Conservation (phyloP, 1,140 invertebrate species). For the Drosophila subobscura region DNA sequence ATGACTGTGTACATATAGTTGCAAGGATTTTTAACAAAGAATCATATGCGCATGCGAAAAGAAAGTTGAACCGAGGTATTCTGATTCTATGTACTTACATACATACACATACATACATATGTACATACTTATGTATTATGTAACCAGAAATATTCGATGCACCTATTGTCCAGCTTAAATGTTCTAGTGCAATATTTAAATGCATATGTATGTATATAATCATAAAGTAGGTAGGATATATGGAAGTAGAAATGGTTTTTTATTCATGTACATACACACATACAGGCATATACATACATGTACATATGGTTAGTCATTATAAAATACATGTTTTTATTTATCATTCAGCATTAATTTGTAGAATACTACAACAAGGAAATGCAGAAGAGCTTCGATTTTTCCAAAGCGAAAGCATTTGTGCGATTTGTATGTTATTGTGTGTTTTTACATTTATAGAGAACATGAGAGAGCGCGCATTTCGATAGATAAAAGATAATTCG, state of each 20-base stretch:
- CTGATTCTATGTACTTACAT: too few species aligned
- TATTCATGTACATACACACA: too few species aligned
- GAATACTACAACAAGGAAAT: slow-evolving; percentile 12
- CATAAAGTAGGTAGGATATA: too few species aligned
- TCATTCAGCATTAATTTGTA: slow-evolving; percentile 46
- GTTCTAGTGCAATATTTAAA: too few species aligned
- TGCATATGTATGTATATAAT: not conserved
- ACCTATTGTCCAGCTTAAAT: too few species aligned
- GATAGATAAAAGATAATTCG: slow-evolving; percentile 44
- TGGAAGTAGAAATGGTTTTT: too few species aligned
- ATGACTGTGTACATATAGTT: not conserved
- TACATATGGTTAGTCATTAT: slow-evolving; percentile 2
- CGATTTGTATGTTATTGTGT: slow-evolving; percentile 34
- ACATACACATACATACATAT: too few species aligned
- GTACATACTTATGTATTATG: too few species aligned
- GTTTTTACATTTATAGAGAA: slow-evolving; percentile 12
- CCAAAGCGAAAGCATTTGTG: slow-evolving; percentile 45
- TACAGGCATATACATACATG: not conserved
- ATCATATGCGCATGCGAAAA: too few species aligned
- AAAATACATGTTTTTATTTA: slow-evolving; percentile 6
- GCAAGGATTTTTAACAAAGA: not conserved
- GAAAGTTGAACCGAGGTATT: too few species aligned
- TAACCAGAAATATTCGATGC: too few species aligned
- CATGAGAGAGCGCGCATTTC: slow-evolving; percentile 33
- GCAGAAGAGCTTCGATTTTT: slow-evolving; percentile 13